A percentile compares a stretch with the other conserved stretches of the same genome.
Conservation (phyloP, 2,797 vertebrate species). For the Melanotaenia parkinsoni region DNA sequence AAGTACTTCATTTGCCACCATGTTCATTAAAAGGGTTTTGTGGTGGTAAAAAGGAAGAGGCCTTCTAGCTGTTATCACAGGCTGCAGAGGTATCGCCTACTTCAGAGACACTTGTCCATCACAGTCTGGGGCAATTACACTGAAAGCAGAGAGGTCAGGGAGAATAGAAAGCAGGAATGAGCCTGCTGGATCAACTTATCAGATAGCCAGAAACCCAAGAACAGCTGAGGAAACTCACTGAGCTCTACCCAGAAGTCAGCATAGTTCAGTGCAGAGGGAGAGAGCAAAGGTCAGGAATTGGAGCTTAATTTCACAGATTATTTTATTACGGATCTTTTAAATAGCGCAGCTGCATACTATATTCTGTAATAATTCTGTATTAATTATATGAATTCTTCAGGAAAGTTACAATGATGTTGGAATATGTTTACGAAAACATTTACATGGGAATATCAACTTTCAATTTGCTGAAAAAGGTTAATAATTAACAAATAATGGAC, state of each 20-base stretch:
- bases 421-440: conserved; percentile 35
- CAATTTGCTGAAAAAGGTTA: conserved; percentile 56
- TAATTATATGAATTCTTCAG: neutral
- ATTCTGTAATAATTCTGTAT: conserved; percentile 17
- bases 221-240: conserved; percentile 74
- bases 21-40: conserved; percentile 53
- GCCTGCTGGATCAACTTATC: conserved; percentile 72
- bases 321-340: conserved; percentile 61
- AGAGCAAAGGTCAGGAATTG: conserved; percentile 68
- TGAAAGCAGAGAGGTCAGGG: conserved; percentile 70
- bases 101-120: conserved; percentile 72
- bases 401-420: conserved; percentile 2
- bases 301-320: conserved; percentile 70
- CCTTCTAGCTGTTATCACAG: conserved; percentile 64
- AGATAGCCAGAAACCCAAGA: conserved; percentile 53
- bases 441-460: conserved; percentile 54
- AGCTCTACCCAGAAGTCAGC: conserved; percentile 59
- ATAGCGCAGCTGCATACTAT: conserved; percentile 19
- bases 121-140: conserved; percentile 74
- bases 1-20: conserved; percentile 56
- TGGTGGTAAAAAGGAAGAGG: conserved; percentile 42
- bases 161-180: conserved; percentile 45
- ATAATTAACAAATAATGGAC: conserved; percentile 60
- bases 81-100: conserved; percentile 66
- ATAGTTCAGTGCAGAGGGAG: conserved; percentile 53